These are phyloP conservation scores for Ceyx cyanopectus DNA, from an alignment of 2,113 vertebrate species.

Conservation along the genomic window DNA sequence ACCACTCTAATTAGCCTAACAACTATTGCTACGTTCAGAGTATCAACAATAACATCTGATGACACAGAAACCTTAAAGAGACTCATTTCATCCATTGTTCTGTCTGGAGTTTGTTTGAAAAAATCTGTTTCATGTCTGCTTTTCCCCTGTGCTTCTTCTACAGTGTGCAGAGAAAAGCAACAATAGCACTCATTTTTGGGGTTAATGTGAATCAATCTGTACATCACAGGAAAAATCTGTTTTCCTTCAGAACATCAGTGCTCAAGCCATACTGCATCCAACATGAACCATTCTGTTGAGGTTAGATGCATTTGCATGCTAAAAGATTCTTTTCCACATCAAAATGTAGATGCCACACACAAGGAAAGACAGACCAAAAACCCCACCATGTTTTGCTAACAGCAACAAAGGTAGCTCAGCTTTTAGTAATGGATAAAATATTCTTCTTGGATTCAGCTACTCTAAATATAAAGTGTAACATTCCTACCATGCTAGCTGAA, in stretches of 20 bases:
- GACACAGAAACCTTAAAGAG: constrained; percentile 38
- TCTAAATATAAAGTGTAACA: neutral
- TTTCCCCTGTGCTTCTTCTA: neutral
- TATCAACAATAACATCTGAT: constrained; percentile 56
- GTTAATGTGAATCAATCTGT: neutral
- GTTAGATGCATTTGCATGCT: neutral
- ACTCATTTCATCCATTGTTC: constrained; percentile 7
- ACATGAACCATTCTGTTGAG: neutral
- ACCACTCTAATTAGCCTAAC: constrained; percentile 52
- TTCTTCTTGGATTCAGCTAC: neutral
- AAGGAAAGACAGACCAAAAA: neutral
- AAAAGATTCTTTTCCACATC: neutral
- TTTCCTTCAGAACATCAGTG: constrained; percentile 3
- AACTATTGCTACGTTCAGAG: constrained; percentile 48
- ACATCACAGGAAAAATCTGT: neutral
- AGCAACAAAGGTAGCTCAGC: neutral
- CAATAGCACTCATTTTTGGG: neutral
- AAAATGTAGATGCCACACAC: constrained; percentile 11
- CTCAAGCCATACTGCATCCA: neutral
- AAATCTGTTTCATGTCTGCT: neutral
- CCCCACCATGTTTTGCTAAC: neutral
- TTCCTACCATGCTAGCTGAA: neutral
- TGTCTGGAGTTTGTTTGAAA: neutral
- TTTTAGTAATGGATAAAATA: neutral
- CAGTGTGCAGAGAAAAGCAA: neutral